Percentiles rank a stretch among this genome's conserved stretches.
Conservation (phyloP, 2,113 vertebrate genomes). For the Cheirogaleus medius region DNA sequence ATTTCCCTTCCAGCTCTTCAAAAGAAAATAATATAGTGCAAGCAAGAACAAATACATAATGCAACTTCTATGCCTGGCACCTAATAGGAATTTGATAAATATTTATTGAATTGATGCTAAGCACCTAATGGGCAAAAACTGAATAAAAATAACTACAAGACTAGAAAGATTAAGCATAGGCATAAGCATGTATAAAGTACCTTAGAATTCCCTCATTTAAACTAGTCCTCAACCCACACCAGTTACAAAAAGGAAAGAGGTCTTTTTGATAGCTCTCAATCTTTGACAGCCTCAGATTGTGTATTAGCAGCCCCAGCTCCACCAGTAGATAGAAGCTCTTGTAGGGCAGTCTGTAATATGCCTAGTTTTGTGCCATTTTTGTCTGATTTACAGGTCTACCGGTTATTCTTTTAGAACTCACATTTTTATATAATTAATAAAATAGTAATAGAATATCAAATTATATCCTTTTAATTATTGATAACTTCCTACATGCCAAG, state of each 20-base stretch:
- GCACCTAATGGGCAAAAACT: neutral
- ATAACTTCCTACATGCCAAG: neutral
- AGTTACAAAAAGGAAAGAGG: neutral
- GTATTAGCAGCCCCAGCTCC: neutral
- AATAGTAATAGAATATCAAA: neutral
- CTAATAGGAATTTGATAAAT: neutral
- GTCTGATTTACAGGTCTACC: neutral
- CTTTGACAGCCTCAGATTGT: neutral
- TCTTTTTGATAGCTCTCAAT: neutral
- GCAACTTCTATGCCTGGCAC: neutral
- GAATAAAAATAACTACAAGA: neutral
- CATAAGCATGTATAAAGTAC: neutral
- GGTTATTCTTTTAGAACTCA: neutral
- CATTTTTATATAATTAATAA: neutral
- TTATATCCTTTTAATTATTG: neutral
- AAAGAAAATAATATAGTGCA: neutral
- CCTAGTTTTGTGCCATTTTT: neutral
- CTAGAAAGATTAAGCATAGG: neutral
- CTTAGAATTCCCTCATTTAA: neutral
- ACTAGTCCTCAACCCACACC: too few relatives aligned
- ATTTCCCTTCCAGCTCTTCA: neutral
- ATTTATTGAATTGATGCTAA: neutral
- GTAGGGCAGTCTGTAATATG: accelerated
- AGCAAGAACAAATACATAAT: neutral
- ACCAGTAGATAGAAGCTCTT: neutral